Base-by-base conservation (phyloP, 2,797 vertebrate species). In the Arnoldichthys spilopterus region DNA sequence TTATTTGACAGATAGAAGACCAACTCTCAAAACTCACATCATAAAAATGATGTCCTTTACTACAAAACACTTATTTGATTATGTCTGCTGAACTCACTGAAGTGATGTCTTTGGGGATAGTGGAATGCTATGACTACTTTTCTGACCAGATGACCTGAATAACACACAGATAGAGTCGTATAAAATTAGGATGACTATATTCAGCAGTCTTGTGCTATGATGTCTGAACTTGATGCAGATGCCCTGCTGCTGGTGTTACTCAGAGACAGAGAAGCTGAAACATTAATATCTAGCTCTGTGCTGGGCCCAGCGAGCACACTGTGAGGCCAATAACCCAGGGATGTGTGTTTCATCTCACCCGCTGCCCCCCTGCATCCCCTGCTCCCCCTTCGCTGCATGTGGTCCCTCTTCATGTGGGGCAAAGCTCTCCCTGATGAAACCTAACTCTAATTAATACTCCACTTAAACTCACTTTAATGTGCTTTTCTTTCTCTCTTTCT, bases 361-460 rank as follows among this genome's bases (percentile, higher is more conserved):
- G n/a, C 30, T 72, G 32, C 28, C 68, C 68, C 59, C 59, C 26
- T n/a, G 1, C 26, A 12, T 26, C 26, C 87, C 79, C 64, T 8
- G 6, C 13, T 32, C 40, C 54, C 47, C 37, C 68, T 72, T 78
- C 84, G 53, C 84, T 74, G 85, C 51, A 11, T 54, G 77, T 79
- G 26, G 77, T 78, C 82, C 72, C 0, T 18, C 58, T 82, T 88
- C 82, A 83, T 58, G 37, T 78, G 24, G 54, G 51, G 71, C 66
- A 74, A 72, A 81, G 61, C 40, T 30, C 71, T 87, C 84, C 91
- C 81, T 81, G 77, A 84, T 72, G 78, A 70, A 83, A 79, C 66
- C 47, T 45, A 45, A 53, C 90, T 89, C 91, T 90, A 91, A 91
- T 92, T 90, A 91, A 89, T 82, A 83, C 34, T 67, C 80, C 81